Evolutionary conservation across 2,113 vertebrate genomes (phyloP).

Genomic region (Anthoscopus minutus): DNA sequence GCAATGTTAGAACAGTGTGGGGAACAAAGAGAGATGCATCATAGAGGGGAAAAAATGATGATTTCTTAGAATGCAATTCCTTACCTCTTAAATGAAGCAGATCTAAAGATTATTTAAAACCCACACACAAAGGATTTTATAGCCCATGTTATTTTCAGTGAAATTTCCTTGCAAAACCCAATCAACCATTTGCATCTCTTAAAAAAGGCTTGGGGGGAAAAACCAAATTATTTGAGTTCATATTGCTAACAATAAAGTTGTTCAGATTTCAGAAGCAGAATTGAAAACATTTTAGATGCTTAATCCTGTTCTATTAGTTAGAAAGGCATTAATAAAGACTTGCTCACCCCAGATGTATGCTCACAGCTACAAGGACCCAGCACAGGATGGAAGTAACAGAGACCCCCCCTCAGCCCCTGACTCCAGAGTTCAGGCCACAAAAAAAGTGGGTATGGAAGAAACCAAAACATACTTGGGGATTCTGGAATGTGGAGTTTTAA

Average conservation of each 20-base stretch:
- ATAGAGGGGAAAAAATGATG: rapidly evolving
- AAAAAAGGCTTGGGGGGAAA: background rate
- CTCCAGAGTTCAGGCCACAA: background rate
- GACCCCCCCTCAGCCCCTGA: no score
- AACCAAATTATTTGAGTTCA: background rate
- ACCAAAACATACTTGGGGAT: background rate
- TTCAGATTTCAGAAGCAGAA: background rate
- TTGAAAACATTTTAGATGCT: background rate
- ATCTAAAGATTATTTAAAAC: background rate
- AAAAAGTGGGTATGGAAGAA: background rate
- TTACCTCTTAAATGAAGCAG: background rate
- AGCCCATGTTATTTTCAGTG: background rate
- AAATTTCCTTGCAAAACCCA: background rate
- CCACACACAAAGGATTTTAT: background rate
- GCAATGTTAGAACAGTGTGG: constrained; percentile 68
- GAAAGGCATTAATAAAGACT: background rate
- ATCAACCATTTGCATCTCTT: background rate
- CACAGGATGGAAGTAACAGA: rapidly evolving
- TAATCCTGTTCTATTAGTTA: background rate
- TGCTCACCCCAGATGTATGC: background rate
- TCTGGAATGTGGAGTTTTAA: background rate
- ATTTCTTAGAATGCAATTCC: background rate
- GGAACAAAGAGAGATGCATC: background rate
- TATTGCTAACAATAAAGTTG: background rate
- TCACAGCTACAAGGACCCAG: background rate